Conservation (phyloP, 2,797 vertebrate species). For the Xenopus petersii region DNA sequence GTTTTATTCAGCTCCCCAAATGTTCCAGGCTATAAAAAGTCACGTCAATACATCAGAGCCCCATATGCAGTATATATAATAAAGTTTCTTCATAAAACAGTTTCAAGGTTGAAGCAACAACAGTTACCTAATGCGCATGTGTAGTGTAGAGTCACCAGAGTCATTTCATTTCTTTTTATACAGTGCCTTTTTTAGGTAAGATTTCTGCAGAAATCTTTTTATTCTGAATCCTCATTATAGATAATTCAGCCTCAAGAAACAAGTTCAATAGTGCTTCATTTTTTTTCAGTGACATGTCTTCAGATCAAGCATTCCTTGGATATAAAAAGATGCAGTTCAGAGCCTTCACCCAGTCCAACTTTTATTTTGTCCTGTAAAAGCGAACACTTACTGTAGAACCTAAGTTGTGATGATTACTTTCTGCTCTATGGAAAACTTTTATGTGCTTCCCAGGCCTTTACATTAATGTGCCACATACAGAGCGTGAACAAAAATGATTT, state of each 20-base stretch:
- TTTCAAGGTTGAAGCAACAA: constrained; percentile 5
- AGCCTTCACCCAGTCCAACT: constrained; percentile 18
- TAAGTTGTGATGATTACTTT: constrained; percentile 9
- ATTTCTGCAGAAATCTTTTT: constrained; percentile 39
- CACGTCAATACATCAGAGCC: constrained; percentile 11
- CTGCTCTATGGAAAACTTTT: not conserved
- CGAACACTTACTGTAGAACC: constrained; percentile 22
- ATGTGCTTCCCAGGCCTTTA: constrained; percentile 26
- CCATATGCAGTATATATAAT: constrained; percentile 10
- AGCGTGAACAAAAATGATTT: constrained; percentile 18
- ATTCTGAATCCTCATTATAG: constrained; percentile 52
- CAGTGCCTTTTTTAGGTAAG: constrained; percentile 25
- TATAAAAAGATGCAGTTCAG: constrained; percentile 25
- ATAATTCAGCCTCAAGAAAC: constrained; percentile 41
- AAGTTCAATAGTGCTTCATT: constrained; percentile 22
- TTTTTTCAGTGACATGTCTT: not conserved
- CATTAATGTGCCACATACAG: constrained; percentile 6
- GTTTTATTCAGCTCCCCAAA: constrained; percentile 16
- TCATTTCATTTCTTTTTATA: constrained; percentile 1
- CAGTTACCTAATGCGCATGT: constrained; percentile 11
- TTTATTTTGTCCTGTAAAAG: constrained; percentile 16
- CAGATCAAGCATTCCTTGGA: constrained; percentile 20
- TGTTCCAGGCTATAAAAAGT: constrained; percentile 23
- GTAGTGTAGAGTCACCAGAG: constrained; percentile 6
- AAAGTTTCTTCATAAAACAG: constrained; percentile 15